A percentile compares a stretch with the other conserved stretches of the same genome.
Conservation (phyloP, 2,888 invertebrate species). For the Cyclophora albipunctata region DNA sequence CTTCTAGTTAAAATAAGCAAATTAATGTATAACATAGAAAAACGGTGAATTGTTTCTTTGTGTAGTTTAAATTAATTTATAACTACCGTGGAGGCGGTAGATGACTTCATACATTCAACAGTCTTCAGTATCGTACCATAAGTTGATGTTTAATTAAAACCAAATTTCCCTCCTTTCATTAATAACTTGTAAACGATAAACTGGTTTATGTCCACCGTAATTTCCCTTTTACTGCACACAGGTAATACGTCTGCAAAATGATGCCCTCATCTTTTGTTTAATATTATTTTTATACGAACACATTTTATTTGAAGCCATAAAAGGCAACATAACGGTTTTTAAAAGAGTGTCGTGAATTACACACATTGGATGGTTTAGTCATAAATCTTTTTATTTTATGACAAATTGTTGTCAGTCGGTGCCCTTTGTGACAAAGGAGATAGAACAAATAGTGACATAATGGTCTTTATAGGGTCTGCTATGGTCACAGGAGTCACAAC, state of each 20-base stretch:
- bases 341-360: conserved; percentile 57
- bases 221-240: conserved; percentile 6
- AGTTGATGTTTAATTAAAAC: too few species aligned
- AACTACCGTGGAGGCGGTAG: too few species aligned
- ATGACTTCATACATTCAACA: too few species aligned
- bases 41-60: too few species aligned
- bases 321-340: conserved; percentile 66
- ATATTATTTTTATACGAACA: conserved; percentile 53
- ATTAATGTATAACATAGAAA: too few species aligned
- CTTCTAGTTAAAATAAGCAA: too few species aligned
- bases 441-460: conserved; percentile 70
- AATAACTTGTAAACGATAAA: too few species aligned
- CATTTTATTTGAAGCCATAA: conserved; percentile 69
- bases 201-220: too few species aligned
- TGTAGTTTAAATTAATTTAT: too few species aligned
- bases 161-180: too few species aligned
- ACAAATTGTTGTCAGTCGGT: conserved; percentile 67
- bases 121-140: too few species aligned
- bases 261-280: conserved; percentile 54
- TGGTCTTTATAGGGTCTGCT: conserved; percentile 52
- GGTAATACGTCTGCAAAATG: conserved; percentile 48
- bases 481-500: conserved; percentile 57
- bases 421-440: conserved; percentile 46
- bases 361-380: conserved; percentile 42
- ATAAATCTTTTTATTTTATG: conserved; percentile 75